Percentiles rank a stretch among this genome's conserved stretches.
phyloP scores from a whole-genome alignment of 2,888 invertebrate genomes.

The Pomacea canaliculata region DNA sequence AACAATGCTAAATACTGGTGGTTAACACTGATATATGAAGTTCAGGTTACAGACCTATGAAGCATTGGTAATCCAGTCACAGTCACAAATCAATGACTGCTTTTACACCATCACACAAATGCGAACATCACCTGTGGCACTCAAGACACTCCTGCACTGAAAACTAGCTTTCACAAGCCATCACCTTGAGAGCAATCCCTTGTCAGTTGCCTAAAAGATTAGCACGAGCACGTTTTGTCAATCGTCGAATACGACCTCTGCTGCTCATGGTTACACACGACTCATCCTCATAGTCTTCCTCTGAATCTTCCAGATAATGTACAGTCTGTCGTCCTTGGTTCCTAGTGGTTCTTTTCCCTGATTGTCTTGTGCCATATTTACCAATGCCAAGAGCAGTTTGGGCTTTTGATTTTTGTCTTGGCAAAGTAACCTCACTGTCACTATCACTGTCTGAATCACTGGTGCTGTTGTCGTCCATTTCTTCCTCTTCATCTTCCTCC shows the following conservation, averaged over 20 bases:
- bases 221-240: slow-evolving; percentile 73
- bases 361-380: slow-evolving; percentile 5
- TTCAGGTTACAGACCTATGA: too few relatives aligned
- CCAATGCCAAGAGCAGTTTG: background rate
- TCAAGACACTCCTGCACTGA: too few relatives aligned
- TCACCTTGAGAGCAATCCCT: too few relatives aligned
- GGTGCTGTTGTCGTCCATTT: slow-evolving; percentile 17
- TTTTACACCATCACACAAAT: too few relatives aligned
- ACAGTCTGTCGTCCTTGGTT: slow-evolving; percentile 68
- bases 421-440: background rate
- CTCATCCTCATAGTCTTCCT: slow-evolving; percentile 32
- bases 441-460: slow-evolving; percentile 6
- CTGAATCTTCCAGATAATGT: slow-evolving; percentile 53
- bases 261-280: slow-evolving; percentile 75
- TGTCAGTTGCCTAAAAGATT: slow-evolving; percentile 34
- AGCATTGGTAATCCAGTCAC: too few relatives aligned
- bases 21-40: too few relatives aligned
- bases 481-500: slow-evolving; percentile 32
- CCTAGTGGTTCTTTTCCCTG: slow-evolving; percentile 50
- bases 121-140: too few relatives aligned
- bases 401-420: background rate
- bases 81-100: too few relatives aligned
- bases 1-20: too few relatives aligned
- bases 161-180: too few relatives aligned
- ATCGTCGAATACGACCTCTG: slow-evolving; percentile 85